phyloP scores from a whole-genome alignment of 30 jellyfish, hydroid and myxozoan species.

The Morbakka virulenta region DNA sequence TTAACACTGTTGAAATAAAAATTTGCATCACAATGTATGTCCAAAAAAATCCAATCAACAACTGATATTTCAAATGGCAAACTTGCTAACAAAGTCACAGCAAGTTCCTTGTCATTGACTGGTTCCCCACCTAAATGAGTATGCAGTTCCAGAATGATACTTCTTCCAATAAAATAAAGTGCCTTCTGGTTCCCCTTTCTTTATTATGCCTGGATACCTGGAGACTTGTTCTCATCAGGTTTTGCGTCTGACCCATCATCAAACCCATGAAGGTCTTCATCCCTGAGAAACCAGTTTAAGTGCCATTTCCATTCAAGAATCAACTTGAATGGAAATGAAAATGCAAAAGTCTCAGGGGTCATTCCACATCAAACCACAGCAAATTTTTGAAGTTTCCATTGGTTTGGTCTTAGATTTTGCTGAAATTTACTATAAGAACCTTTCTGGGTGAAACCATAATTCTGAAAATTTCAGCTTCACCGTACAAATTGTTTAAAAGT shows the following conservation, averaged over 20 bases:
- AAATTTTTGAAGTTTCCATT: too few relatives aligned
- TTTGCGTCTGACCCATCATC: conserved; percentile 51
- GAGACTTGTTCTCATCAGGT: conserved; percentile 7
- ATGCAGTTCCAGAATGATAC: conserved; percentile 25
- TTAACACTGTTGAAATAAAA: conserved; percentile 8
- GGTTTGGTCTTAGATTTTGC: too few relatives aligned
- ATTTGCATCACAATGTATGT: conserved; percentile 19
- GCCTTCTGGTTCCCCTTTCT: conserved; percentile 40
- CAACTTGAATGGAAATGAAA: too few relatives aligned
- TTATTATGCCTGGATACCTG: not conserved
- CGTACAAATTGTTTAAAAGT: too few relatives aligned
- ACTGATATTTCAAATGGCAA: too few relatives aligned
- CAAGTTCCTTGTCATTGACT: conserved; percentile 27
- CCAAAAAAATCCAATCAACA: too few relatives aligned
- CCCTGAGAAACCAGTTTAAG: conserved; percentile 42
- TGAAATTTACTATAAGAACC: too few relatives aligned
- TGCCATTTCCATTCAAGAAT: conserved; percentile 40
- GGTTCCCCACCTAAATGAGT: conserved; percentile 27
- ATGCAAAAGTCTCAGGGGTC: conserved; percentile 3
- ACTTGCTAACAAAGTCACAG: conserved; percentile 26
- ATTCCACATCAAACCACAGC: conserved; percentile 1
- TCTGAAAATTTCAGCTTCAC: too few relatives aligned
- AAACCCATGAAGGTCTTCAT: conserved; percentile 37
- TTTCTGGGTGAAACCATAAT: too few relatives aligned
- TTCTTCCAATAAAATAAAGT: conserved; percentile 13